Evolutionary conservation across 2,888 invertebrate genomes (phyloP), one percentile per base, ranked within the genome.

Genomic region (Papilio protenor): DNA sequence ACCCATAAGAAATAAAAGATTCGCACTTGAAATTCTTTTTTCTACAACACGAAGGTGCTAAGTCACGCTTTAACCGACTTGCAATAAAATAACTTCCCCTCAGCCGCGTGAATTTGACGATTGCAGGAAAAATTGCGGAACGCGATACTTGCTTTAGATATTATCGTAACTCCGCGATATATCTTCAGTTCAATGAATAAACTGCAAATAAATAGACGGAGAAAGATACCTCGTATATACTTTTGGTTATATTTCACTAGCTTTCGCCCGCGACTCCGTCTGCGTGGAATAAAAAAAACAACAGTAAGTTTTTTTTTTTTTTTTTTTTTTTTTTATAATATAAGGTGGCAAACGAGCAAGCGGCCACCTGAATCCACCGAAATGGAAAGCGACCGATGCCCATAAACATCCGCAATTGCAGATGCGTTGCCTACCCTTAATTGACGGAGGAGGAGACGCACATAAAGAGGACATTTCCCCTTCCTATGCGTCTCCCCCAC

Each of bases 21-120:
- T 83, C 83, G 80, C 72, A 78, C 79, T 61, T 79, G 55, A 79
- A 79, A 76, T 80, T 82, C 83, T 80, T 82, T 80, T 81, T 83
- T 77, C 77, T 72, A 76, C 75, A 76, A 76, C 59, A 77, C 59
- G 59, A 69, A 80, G 82, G 84, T 83, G 84, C 81, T 80, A 83
- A 84, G 84, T 83, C 84, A 84, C 84, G 84, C 80, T 84, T 83
- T 82, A 75, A 79, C 57, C 52, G 78, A 80, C 78, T 77, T 66
- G 76, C 74, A 78, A 78, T 79, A 81, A 78, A 79, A 84, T 80
- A 81, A 82, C 77, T 80, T 77, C 73, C 77, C 71, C 71, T 61
- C 77, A 79, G 80, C 66, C 66, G 52, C 72, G 66, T 72, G 66
- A 27, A 57, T 75, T 78, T 78, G 78, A 78, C 64, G 57, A 71